Evolutionary conservation across 1,140 invertebrate species (phyloP), one percentile per base, ranked within the genome.

Genomic region (Mycetomoellerius zeteki): DNA sequence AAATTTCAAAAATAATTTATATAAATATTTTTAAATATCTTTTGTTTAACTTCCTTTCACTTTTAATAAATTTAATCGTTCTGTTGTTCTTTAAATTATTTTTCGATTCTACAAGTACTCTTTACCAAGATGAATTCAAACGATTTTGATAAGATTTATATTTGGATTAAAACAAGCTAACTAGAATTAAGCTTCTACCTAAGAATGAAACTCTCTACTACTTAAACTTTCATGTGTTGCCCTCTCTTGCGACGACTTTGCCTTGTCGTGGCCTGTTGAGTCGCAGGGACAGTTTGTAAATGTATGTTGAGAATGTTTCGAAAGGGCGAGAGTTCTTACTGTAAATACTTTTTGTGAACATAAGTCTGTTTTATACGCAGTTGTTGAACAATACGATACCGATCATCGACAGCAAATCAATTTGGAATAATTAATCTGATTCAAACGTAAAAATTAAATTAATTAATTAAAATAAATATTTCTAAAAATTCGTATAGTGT

Each of bases 271-370:
- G 65, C 65, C 37, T 69, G 21, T 24, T 69, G 65, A 69, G 65
- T 69, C 21, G n/a, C 21, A 69, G 12, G 37, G 12, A 69, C 65
- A 50, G 37, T 73, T 73, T 72, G 69, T 52, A 72, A 52, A 72
- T 47, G 12, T 69, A 37, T 47, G 58, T 62, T 24, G 65, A 69
- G 62, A 8, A 30, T 43, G 37, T 69, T 69, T 69, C 37, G 65
- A 69, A 47, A 47, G 37, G 33, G 64, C 33, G 64, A 43, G 64
- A 69, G 65, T 69, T 47, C 21, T 16, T n/a, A 19, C 12, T 73
- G 16, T 73, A 73, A 54, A 73, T 73, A 30, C 24, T n/a, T 30
- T 54, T n/a, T 7, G 47, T 33, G n/a, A 54, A 54, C 21, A 14
- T 14, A 54, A 52, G n/a, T 14, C 24, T 30, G 52, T 30, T 52